A percentile compares a stretch with the other conserved stretches of the same genome.
Evolutionary conservation across 92 coral and sea anemone species (phyloP).

Genomic region (Anthopleura xanthogrammica): DNA sequence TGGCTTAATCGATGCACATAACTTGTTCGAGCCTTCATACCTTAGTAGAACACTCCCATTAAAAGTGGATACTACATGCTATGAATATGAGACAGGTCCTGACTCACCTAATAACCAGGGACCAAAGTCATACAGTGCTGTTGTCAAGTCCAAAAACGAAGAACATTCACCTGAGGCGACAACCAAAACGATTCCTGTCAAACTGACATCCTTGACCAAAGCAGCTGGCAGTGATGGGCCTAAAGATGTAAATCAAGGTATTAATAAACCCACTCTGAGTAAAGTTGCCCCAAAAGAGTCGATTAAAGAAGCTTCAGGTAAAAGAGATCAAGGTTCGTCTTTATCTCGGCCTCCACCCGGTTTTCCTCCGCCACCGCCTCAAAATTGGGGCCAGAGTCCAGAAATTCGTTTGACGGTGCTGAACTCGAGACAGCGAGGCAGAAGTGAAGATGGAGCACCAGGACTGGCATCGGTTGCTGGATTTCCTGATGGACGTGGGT

Average conservation of each 20-base stretch:
- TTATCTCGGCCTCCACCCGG: conserved; percentile 77
- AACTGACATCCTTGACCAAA: conserved; percentile 38
- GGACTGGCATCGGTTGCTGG: conserved; percentile 8
- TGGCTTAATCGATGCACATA: conserved; percentile 28
- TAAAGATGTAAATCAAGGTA: conserved; percentile 2
- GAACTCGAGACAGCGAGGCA: conserved; percentile 40
- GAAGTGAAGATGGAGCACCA: conserved; percentile 15
- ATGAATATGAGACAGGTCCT: conserved; percentile 36
- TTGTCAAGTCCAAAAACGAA: conserved; percentile 51
- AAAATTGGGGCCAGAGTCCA: conserved; percentile 51
- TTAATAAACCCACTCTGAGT: background rate
- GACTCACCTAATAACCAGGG: conserved; percentile 32
- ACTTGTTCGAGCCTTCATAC: conserved; percentile 42
- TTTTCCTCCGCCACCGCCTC: conserved; percentile 62
- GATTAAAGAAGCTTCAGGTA: conserved; percentile 24
- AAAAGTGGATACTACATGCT: conserved; percentile 26
- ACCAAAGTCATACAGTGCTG: conserved; percentile 58
- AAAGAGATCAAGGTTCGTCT: conserved; percentile 43
- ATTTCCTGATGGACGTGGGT: conserved; percentile 2
- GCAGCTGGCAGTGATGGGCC: background rate
- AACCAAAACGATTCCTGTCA: conserved; percentile 21
- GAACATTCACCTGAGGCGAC: conserved; percentile 25
- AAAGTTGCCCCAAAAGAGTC: conserved; percentile 35
- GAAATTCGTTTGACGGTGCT: conserved; percentile 59
- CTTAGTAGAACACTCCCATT: conserved; percentile 39